Evolutionary conservation across 2,113 vertebrate genomes (phyloP).

Genomic region (Corydoras sp.): DNA sequence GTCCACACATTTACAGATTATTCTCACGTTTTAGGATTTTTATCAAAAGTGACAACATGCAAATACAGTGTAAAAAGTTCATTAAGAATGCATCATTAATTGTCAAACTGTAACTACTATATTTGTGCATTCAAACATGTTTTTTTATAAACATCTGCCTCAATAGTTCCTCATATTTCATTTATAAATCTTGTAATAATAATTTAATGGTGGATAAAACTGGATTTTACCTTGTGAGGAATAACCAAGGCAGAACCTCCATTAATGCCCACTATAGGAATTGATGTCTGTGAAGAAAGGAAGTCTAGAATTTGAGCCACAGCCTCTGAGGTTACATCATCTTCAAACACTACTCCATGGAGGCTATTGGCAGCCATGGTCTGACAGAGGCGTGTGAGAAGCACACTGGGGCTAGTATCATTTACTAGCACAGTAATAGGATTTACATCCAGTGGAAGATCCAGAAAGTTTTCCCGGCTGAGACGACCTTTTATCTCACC

Average conservation of each 20-base stretch:
- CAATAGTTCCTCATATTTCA: no score
- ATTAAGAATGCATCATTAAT: no score
- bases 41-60: no score
- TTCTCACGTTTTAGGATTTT: no score
- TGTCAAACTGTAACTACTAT: no score
- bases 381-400: conserved; percentile 84
- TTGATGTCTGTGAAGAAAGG: conserved; percentile 85
- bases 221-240: conserved; percentile 79
- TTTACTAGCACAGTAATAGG: conserved; percentile 86
- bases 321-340: conserved; percentile 80
- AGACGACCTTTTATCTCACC: conserved; percentile 78
- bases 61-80: no score
- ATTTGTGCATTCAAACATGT: no score
- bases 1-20: no score
- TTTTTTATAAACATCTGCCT: no score
- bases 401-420: conserved; percentile 88
- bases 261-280: conserved; percentile 91
- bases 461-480: conserved; percentile 85
- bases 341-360: conserved; percentile 91
- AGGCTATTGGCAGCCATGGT: conserved; percentile 78
- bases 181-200: no score
- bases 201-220: no score
- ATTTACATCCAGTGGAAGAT: conserved; percentile 88
- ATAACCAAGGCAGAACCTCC: conserved; percentile 93
- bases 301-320: conserved; percentile 98